Percentiles rank a stretch among this genome's conserved stretches.
Evolutionary conservation across 2,113 vertebrate species (phyloP).

Genomic region (Serilophus lunatus): DNA sequence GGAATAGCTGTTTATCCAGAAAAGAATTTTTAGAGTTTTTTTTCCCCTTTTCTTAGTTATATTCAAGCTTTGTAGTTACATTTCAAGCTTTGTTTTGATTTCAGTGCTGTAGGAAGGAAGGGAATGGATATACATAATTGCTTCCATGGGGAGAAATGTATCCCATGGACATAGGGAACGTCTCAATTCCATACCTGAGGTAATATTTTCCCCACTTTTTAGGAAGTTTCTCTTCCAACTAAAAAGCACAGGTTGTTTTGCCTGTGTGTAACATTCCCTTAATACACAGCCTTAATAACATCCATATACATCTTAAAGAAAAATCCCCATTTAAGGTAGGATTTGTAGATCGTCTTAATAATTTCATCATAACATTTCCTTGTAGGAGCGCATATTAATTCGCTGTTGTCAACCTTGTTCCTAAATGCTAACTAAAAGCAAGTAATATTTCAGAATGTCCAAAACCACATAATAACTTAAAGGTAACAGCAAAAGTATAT

Average conservation of each 20-base stretch:
- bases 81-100: background rate
- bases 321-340: background rate
- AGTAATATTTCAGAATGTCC: background rate
- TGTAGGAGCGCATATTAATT: background rate
- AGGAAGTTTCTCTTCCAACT: background rate
- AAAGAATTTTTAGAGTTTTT: background rate
- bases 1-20: background rate
- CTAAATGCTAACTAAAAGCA: background rate
- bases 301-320: background rate
- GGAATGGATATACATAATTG: background rate
- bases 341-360: background rate
- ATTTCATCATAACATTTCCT: background rate
- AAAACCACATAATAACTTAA: background rate
- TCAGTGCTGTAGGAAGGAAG: background rate
- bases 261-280: background rate
- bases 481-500: background rate
- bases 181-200: background rate
- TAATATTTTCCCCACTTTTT: background rate
- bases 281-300: background rate
- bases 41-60: background rate
- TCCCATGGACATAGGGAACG: rapidly evolving
- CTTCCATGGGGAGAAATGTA: background rate
- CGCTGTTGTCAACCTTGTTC: background rate
- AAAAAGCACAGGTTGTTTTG: background rate
- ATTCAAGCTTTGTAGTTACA: background rate